Conservation (phyloP, 2,888 invertebrate species). For the Mythimna pallens region DNA sequence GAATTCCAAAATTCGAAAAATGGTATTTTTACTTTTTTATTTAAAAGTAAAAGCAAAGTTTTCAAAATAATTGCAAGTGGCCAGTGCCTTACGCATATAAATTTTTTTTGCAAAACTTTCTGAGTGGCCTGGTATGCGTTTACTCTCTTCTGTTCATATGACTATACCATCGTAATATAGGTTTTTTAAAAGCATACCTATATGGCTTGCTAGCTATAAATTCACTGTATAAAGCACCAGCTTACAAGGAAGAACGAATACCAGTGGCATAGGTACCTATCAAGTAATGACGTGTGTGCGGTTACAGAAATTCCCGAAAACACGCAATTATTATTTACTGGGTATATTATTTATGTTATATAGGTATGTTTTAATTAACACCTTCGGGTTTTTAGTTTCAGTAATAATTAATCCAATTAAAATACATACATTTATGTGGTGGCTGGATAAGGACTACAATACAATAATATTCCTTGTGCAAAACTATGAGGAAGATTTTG, state of each 20-base stretch:
- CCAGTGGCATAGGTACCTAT: slow-evolving; percentile 19
- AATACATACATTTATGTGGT: slow-evolving; percentile 37
- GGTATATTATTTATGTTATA: slow-evolving; percentile 20
- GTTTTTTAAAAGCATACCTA: background rate
- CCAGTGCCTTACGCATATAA: too few relatives aligned
- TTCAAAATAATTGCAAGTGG: too few relatives aligned
- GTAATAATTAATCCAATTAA: slow-evolving; percentile 53
- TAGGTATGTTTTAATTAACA: slow-evolving; percentile 54
- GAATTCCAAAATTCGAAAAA: too few relatives aligned
- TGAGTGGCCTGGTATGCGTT: too few relatives aligned
- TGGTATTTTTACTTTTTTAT: too few relatives aligned
- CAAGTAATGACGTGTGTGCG: slow-evolving; percentile 42
- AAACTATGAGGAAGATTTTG: slow-evolving; percentile 36
- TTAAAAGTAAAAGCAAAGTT: too few relatives aligned
- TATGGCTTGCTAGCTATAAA: background rate
- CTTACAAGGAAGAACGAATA: slow-evolving; percentile 37
- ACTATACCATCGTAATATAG: too few relatives aligned
- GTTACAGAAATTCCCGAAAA: slow-evolving; percentile 63
- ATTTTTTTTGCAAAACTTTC: too few relatives aligned
- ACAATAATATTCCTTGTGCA: slow-evolving; percentile 18
- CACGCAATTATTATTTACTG: slow-evolving; percentile 28
- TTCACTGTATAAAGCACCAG: slow-evolving; percentile 5
- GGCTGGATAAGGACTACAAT: slow-evolving; percentile 37
- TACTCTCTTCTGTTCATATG: too few relatives aligned
- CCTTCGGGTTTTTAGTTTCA: slow-evolving; percentile 54